Evolutionary conservation across 2,113 vertebrate genomes (phyloP), one percentile per base, ranked within the genome.

Genomic region (Panurus biarmicus): DNA sequence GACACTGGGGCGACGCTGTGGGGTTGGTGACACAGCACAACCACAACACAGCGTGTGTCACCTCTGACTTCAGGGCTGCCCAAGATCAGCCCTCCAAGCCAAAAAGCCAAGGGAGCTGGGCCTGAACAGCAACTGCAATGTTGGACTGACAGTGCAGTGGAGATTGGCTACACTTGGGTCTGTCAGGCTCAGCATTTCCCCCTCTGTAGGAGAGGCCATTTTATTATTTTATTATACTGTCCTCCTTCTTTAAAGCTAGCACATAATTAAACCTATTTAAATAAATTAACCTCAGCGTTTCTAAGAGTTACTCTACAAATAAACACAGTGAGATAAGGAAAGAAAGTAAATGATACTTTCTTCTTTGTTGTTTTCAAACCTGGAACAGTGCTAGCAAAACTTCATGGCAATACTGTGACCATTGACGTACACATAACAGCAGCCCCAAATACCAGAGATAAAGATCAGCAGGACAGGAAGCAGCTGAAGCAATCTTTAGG

Each of bases 401-500:
- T 14, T 28, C n/a, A 26, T 18, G 44, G 8, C 29, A 25, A 10
- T 5, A 47, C 33, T 33, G 40, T 14, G 8, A 14, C 24, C 14
- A 14, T 3, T 47, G 54, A n/a, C 7, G 1, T 22, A 26, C 3
- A 72, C 6, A 15, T 0, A 35, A 24, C 3, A 45, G 64, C 22
- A 77, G 47, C 9, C 47, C 8, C 9, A 4, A 75, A 38, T 6
- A 40, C 1, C 1, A 45, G 11, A 5, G 3, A 7, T 6, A 50
- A 81, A 5, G 24, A 65, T 26, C 64, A 71, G 36, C 31, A 61
- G 16, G 19, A 36, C 10, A 77, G n/a, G 10, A 60, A 48, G n/a
- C 4, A 29, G 26, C 10, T 81, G 35, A 70, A 73, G 16, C 4
- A 31, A 53, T 12, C 38, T 45, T 62, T 4, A 51, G 36, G 17